Evolutionary conservation across 2,888 invertebrate genomes (phyloP).

Genomic region (Diaperis boleti): DNA sequence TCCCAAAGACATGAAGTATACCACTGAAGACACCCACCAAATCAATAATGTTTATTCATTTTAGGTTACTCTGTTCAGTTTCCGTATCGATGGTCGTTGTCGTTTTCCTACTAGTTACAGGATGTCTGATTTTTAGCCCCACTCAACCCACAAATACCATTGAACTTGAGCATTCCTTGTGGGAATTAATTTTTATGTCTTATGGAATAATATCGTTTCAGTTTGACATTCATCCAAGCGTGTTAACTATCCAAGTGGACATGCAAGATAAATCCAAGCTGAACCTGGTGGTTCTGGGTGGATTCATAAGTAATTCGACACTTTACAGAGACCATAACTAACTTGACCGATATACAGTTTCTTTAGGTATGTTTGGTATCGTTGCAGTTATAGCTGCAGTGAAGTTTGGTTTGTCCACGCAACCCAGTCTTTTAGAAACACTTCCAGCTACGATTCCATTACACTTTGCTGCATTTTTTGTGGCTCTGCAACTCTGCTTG

Average conservation of each 20-base stretch:
- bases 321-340: too few species aligned
- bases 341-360: slow-evolving; percentile 66
- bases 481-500: slow-evolving; percentile 81
- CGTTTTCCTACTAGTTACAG: slow-evolving; percentile 77
- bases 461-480: slow-evolving; percentile 77
- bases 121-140: slow-evolving; percentile 70
- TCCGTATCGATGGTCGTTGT: slow-evolving; percentile 75
- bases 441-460: slow-evolving; percentile 75
- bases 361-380: slow-evolving; percentile 74
- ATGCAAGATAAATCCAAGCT: slow-evolving; percentile 85
- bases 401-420: slow-evolving; percentile 74
- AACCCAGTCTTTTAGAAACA: slow-evolving; percentile 76
- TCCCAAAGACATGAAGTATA: slow-evolving; percentile 94
- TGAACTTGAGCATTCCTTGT: slow-evolving; percentile 48
- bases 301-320: slow-evolving; percentile 73
- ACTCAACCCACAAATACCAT: slow-evolving; percentile 53
- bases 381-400: slow-evolving; percentile 74
- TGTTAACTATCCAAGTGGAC: slow-evolving; percentile 92
- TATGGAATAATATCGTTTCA: slow-evolving; percentile 79
- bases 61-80: slow-evolving; percentile 73
- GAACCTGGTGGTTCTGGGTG: slow-evolving; percentile 77
- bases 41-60: too few species aligned
- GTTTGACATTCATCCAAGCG: slow-evolving; percentile 86
- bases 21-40: too few species aligned
- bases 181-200: slow-evolving; percentile 71